Base-by-base conservation (phyloP, 2,888 invertebrate genomes). In the Leptogaster cylindrica region DNA sequence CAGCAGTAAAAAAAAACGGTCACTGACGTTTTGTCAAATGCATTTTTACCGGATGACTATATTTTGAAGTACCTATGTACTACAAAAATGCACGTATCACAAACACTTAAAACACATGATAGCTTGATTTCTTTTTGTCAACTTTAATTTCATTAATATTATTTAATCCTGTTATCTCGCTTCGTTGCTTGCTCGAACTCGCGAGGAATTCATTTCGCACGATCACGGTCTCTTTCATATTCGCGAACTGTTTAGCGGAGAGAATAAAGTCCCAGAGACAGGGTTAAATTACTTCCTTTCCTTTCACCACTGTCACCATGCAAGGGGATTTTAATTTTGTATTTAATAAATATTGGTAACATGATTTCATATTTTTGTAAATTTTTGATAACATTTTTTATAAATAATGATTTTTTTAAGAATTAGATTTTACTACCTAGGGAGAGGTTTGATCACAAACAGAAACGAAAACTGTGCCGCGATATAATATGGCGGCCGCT, bases 401-500 rank as follows among this genome's bases (percentile, higher is more conserved):
- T 44, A 16, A 31, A 28, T 31, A 20, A 33, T 33, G 20, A 31
- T 16, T 33, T 48, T 64, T 46, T 28, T 12, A 64, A 31, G 18
- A 33, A 46, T 48, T 33, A 39, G 51, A 51, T 44, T 28, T 6
- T 18, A 39, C 48, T 65, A 65, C 65, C 65, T 52, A 65, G 41
- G 41, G 61, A 68, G 70, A 67, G 51, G 51, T 66, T 65, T 48
- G 48, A 39, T 65, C 51, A 66, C 61, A 64, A 69, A 68, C 58
- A 58, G 66, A 70, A 72, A 69, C 69, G 68, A 70, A 72, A 73
- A 71, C 68, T 76, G 75, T 76, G 76, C 78, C 77, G 77, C 78
- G 78, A 77, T 79, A 78, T 79, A 79, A 80, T 80, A 79, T 79
- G 78, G 80, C 79, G 78, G 79, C 78, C 66, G 70, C 70, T 80